Conservation (phyloP, 2,113 vertebrate genomes). For the Phoxinus phoxinus region DNA sequence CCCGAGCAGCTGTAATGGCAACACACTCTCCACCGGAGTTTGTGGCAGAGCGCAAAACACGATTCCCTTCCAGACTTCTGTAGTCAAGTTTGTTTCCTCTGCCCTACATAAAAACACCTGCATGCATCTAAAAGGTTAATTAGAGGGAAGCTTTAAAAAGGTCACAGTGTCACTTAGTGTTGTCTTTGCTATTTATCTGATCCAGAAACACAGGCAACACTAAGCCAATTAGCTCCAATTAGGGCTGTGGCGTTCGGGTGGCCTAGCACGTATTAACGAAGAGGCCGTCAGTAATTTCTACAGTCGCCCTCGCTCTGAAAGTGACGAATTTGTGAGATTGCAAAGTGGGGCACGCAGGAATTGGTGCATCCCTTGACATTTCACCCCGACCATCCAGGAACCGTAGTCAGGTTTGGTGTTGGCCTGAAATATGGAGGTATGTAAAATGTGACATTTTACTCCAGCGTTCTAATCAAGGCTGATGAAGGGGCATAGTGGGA, state of each 20-base stretch:
- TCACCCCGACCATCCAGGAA: slow-evolving; percentile 58
- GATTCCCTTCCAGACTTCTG: slow-evolving; percentile 12
- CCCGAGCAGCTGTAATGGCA: background rate
- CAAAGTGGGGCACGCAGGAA: slow-evolving; percentile 56
- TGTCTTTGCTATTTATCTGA: slow-evolving; percentile 74
- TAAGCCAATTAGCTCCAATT: slow-evolving; percentile 80
- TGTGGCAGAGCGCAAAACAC: too few relatives aligned
- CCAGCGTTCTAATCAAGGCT: slow-evolving; percentile 72
- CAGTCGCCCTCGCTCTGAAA: slow-evolving; percentile 54
- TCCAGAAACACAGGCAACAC: slow-evolving; percentile 67
- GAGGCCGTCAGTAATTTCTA: slow-evolving; percentile 74
- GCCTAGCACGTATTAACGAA: slow-evolving; percentile 70
- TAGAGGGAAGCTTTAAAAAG: slow-evolving; percentile 72
- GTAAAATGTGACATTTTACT: slow-evolving; percentile 80
- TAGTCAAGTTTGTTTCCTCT: slow-evolving; percentile 50
- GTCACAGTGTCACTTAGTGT: slow-evolving; percentile 70
- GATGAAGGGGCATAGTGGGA: slow-evolving; percentile 68
- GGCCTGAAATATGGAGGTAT: slow-evolving; percentile 75
- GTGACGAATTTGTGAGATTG: slow-evolving; percentile 50
- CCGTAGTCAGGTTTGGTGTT: slow-evolving; percentile 54
- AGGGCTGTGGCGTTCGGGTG: slow-evolving; percentile 62
- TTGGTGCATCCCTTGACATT: slow-evolving; percentile 65
- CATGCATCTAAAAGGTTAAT: slow-evolving; percentile 72
- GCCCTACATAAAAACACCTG: slow-evolving; percentile 62
- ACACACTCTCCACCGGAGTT: background rate